Conservation (phyloP, 2,888 invertebrate species). For the Synanthedon andrenaeformis region DNA sequence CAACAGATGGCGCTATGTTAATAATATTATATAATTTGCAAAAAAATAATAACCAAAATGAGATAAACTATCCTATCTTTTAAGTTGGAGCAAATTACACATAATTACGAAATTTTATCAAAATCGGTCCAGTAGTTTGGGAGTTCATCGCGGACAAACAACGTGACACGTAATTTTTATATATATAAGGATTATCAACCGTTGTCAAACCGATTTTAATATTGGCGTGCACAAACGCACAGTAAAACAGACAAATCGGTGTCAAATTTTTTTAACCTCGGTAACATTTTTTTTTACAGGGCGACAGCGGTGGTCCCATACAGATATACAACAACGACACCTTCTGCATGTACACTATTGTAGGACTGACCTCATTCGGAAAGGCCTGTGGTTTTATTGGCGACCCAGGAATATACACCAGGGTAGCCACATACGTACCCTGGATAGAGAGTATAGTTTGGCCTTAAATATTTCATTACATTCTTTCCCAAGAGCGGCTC, state of each 20-base stretch:
- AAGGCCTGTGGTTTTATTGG: slow-evolving; percentile 42
- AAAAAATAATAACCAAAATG: no score
- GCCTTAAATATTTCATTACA: slow-evolving; percentile 25
- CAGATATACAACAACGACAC: slow-evolving; percentile 34
- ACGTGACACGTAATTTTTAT: no score
- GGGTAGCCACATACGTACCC: slow-evolving; percentile 60
- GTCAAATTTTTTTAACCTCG: not conserved
- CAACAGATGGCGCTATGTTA: no score
- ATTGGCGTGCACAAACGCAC: not conserved
- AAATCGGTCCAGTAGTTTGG: no score
- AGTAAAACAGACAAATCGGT: not conserved
- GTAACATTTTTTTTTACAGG: slow-evolving; percentile 37
- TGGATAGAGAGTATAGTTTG: slow-evolving; percentile 74
- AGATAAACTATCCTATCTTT: no score
- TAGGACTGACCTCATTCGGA: slow-evolving; percentile 68
- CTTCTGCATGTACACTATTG: slow-evolving; percentile 59
- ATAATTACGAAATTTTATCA: no score
- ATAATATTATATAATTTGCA: no score
- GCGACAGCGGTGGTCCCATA: slow-evolving; percentile 78
- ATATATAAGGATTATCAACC: no score
- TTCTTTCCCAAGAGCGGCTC: no score
- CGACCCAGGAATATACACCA: slow-evolving; percentile 71
- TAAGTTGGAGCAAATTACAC: no score
- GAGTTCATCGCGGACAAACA: no score
- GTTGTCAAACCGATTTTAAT: no score